A percentile compares a stretch with the other conserved stretches of the same genome.
phyloP scores from a whole-genome alignment of 2,797 vertebrate species.

The Cirrhinus mrigala region DNA sequence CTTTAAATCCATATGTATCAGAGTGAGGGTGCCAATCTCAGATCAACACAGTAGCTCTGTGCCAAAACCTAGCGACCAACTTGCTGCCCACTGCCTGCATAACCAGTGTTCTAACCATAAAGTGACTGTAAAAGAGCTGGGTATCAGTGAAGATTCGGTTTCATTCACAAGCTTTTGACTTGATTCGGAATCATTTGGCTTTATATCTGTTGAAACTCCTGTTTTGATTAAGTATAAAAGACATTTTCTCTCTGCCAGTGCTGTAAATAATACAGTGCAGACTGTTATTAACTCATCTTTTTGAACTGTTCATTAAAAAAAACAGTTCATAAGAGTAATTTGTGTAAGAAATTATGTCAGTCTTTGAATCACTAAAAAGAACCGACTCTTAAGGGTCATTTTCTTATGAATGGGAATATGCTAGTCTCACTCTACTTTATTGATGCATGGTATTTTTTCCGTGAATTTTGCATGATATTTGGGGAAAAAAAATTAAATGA shows the following conservation, averaged over 20 bases:
- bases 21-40: not conserved
- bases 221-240: not conserved
- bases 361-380: not conserved
- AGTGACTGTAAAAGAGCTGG: not conserved
- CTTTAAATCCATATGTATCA: slow-evolving; percentile 15
- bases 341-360: not conserved
- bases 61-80: slow-evolving; percentile 7
- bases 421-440: not conserved
- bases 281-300: not conserved
- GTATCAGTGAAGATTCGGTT: not conserved
- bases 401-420: not conserved
- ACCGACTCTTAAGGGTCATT: not conserved
- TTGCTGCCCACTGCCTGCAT: not conserved
- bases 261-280: not conserved
- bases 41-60: not conserved
- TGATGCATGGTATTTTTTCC: not conserved
- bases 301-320: not conserved
- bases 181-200: not conserved
- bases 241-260: not conserved
- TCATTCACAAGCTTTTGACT: not conserved
- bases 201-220: not conserved
- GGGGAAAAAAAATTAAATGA: not conserved
- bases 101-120: not conserved
- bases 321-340: not conserved
- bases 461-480: not conserved